Evolutionary conservation across 2,797 vertebrate species (phyloP).

Genomic region (Peromyscus attwateri): DNA sequence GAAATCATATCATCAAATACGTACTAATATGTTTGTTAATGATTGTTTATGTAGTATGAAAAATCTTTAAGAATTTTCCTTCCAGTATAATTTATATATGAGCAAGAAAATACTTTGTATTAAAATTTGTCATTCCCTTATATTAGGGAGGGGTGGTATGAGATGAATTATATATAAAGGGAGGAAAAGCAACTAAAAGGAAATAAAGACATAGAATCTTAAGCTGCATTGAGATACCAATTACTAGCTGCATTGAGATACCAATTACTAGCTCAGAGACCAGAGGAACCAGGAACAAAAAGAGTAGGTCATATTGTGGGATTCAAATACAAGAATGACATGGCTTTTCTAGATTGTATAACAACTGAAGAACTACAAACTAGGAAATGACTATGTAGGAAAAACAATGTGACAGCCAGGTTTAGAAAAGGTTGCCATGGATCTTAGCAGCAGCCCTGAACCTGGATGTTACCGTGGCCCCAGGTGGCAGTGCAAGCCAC

Average conservation of each 20-base stretch:
- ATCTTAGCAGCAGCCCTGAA: too few relatives aligned
- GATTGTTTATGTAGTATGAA: neutral
- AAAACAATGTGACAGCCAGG: neutral
- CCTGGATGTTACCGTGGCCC: too few relatives aligned
- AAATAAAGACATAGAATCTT: constrained; percentile 25
- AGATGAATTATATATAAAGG: neutral
- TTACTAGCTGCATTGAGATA: neutral
- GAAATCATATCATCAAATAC: constrained; percentile 18
- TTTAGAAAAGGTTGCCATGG: neutral
- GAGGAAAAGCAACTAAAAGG: neutral
- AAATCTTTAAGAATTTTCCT: constrained; percentile 17
- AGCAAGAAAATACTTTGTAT: neutral
- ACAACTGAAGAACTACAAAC: neutral
- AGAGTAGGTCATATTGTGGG: neutral
- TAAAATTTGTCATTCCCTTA: neutral
- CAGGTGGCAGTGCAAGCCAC: too few relatives aligned
- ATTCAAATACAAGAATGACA: neutral
- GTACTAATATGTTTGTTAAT: constrained; percentile 8
- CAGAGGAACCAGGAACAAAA: neutral
- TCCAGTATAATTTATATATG: constrained; percentile 21
- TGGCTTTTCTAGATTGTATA: neutral
- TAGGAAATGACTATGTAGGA: constrained; percentile 19
- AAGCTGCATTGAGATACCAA: neutral
- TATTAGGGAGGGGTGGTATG: neutral
- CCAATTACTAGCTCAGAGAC: neutral